phyloP scores from a whole-genome alignment of 1,140 invertebrate genomes.

The Episyrphus balteatus region DNA sequence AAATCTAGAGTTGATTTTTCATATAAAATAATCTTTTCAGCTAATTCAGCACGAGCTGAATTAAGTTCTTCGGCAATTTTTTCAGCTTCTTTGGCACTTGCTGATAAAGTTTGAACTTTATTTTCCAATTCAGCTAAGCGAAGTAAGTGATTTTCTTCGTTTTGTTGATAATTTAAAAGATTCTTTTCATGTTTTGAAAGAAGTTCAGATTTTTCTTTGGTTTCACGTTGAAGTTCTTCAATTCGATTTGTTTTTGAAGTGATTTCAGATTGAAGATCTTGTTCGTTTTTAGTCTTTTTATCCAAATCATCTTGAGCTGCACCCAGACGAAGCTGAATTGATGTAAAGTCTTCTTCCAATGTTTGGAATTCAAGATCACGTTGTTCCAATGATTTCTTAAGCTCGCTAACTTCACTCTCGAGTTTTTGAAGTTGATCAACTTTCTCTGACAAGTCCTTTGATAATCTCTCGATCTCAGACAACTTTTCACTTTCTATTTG shows the following conservation, averaged over 20 bases:
- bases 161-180: conserved; percentile 15
- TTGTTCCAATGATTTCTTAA: conserved; percentile 3
- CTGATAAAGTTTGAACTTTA: background rate
- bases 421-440: background rate
- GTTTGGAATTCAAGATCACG: conserved; percentile 27
- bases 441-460: conserved; percentile 2
- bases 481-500: conserved; percentile 28
- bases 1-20: background rate
- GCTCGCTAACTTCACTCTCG: background rate
- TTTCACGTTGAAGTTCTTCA: conserved; percentile 12
- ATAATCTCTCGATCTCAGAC: background rate
- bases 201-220: conserved; percentile 8
- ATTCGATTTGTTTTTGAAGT: conserved; percentile 41
- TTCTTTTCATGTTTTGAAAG: conserved; percentile 15
- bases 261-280: background rate
- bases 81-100: background rate
- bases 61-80: background rate
- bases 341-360: conserved; percentile 31
- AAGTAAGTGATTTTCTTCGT: conserved; percentile 15
- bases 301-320: conserved; percentile 5
- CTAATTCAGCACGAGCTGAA: background rate
- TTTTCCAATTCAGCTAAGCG: background rate
- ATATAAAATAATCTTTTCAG: conserved; percentile 3
- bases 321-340: conserved; percentile 11
- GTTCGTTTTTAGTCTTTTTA: background rate